Evolutionary conservation across 2,888 invertebrate genomes (phyloP), one percentile per base, ranked within the genome.

Genomic region (Drosophila cognata): DNA sequence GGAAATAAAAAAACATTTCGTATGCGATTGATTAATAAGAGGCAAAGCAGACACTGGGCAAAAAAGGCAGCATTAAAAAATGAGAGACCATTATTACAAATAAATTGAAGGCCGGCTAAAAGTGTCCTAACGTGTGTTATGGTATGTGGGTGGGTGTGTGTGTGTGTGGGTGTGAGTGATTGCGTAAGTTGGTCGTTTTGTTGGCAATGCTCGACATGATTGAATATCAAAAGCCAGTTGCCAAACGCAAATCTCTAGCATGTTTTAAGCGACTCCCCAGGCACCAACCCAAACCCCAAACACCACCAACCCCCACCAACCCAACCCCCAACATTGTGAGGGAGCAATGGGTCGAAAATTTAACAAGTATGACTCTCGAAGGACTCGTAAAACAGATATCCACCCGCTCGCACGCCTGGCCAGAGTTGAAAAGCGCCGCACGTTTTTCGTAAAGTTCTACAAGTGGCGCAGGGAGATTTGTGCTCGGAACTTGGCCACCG

Each of bases 331-430:
- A 69, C 73, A 79, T 67, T 72, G 69, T 46, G 58, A 31, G 72
- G n/a, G n/a, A 11, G 57, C 56, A 52, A 28, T 38, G 82, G 74
- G 77, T 75, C 68, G 73, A 71, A 74, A 75, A 74, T 82, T 84
- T 87, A 84, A 84, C 88, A 89, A 88, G 88, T 85, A 73, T 63
- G 74, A 77, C 69, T 79, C 87, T 85, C 87, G 66, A 77, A 89
- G 88, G 89, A 80, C 85, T 88, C 88, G 88, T 88, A 88, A 82
- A 88, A 89, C 69, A 84, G 87, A 88, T 88, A 88, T 83, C 84
- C 70, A 64, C 59, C 74, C 60, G 41, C 63, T 55, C 67, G 55
- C 63, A 43, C 29, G 56, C 64, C 57, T 41, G 61, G 55, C 69
- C 69, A 71, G 38, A 81, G 80, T 87, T 87, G 74, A 78, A 87